Evolutionary conservation across 92 coral and sea anemone species (phyloP), one percentile per base, ranked within the genome.

Genomic region (Zoanthus gigantus): DNA sequence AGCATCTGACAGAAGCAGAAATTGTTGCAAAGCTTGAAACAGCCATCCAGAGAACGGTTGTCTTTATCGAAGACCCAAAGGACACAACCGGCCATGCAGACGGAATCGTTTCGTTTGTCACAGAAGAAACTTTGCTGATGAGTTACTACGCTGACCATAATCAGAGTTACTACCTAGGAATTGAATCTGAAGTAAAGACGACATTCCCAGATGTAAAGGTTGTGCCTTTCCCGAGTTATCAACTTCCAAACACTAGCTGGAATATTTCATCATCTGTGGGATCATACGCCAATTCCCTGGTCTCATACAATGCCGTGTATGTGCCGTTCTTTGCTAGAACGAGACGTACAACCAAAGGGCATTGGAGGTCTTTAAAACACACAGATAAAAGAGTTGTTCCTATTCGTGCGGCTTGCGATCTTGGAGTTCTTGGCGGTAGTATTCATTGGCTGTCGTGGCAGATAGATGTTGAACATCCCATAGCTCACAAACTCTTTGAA

Each of bases 391-490:
- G 84, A 2, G 95, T 95, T 9, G 77, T 95, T 31, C 92, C 98
- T 3, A 90, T 95, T 71, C 73, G 89, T 50, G 79, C 65, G 29
- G 91, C 96, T 6, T 90, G 92, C 14, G 78, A 73, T 17, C 66
- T 93, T 28, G 88, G 94, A 17, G 93, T 66, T 15, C 89, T 93
- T 57, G 98, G 96, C 9, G 96, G 96, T 17, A 95, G 98, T 53
- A 89, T 95, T 65, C 93, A 96, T 1, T 95, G 98, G 60, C 90
- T 95, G 95, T 86, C 93, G 4, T 93, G 96, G 96, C 96, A 95
- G 88, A 88, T 94, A 2, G 95, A 94, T 58, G 74, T 84, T 9
- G 63, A 86, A 6, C 95, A 95, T 42, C 90, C 94, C 14, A 76
- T 95, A 45, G 96, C 98, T 28, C 65, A 90, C 79, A 82, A 86